Base-by-base conservation (phyloP, 2,113 vertebrate species). In the Mola mola region DNA sequence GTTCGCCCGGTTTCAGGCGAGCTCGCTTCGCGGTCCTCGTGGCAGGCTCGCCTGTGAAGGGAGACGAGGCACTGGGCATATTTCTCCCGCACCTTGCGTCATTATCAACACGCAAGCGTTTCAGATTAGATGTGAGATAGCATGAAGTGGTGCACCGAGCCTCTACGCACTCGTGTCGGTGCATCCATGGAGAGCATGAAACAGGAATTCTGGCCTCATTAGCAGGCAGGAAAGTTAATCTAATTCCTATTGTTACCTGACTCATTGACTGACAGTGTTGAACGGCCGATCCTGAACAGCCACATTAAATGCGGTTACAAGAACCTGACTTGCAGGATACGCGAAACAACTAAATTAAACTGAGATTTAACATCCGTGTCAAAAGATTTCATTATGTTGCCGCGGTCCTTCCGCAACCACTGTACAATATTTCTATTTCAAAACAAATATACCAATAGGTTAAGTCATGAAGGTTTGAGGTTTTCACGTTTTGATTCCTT, bases 101-200 rank as follows among this genome's bases (percentile, higher is more conserved):
- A 25, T 44, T 75, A 78, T 64, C 74, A 50, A 63, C 60, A 29
- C 34, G 17, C 33, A 69, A 56, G 41, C 17, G 52, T 84, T 71
- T 75, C 51, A 15, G 70, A 78, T 75, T 77, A 78, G 69, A 79
- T 78, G 34, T 37, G 19, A 37, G 72, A 66, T 47, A 50, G 13
- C 33, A 12, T 20, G 36, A 13, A 1, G 15, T 10, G 24, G 40
- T 29, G 26, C 29, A 29, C 44, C 19, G 31, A 53, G 41, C 50
- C 16, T 3, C 12, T n/a, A 38, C n/a, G 16, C 41, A 26, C 25
- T 11, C 46, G 34, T 60, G 9, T 42, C 0, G 7, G 38, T n/a
- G 34, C 3, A 8, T n/a, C 29, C 10, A 0, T 15, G 8, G 17
- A 28, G 50, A 19, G 22, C 11, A 37, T 24, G 28, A 65, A 43